Percentiles rank a stretch among this genome's conserved stretches.
These are phyloP conservation scores for Delichon dasypus DNA, from an alignment of 2,797 vertebrate species.

Conservation along the genomic window DNA sequence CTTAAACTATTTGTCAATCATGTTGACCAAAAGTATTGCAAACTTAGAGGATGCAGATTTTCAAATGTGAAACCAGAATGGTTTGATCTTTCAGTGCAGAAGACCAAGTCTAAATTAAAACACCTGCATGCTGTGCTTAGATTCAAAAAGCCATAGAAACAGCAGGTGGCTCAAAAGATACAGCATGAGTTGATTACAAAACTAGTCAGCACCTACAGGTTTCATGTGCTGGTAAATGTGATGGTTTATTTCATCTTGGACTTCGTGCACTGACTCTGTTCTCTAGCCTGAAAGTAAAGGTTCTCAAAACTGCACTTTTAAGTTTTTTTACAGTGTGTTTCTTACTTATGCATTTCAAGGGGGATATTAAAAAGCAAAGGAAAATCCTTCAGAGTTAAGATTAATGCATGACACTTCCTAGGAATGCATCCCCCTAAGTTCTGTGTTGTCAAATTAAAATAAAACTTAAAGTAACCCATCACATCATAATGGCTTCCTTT, in stretches of 20 bases:
- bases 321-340: not conserved
- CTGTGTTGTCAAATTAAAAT: not conserved
- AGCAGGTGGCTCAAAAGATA: constrained; percentile 10
- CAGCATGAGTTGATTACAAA: not conserved
- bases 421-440: not conserved
- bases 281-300: not conserved
- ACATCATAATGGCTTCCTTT: not conserved
- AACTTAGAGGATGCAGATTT: not conserved
- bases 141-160: constrained; percentile 1
- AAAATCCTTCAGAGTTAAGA: not conserved
- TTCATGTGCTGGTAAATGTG: not conserved
- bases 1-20: not conserved
- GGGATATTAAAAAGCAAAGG: not conserved
- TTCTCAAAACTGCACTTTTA: not conserved
- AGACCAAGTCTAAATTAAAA: constrained; percentile 11
- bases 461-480: not conserved
- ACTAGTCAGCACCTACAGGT: not conserved
- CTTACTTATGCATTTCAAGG: not conserved
- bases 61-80: not conserved
- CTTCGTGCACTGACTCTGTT: not conserved
- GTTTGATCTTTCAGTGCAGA: constrained; percentile 16
- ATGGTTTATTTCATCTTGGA: not conserved
- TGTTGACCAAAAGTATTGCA: not conserved
- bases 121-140: constrained; percentile 36
- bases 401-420: not conserved